These are phyloP conservation scores for Scaptomyza parva DNA, from an alignment of 2,888 invertebrate species.

Conservation along the genomic window DNA sequence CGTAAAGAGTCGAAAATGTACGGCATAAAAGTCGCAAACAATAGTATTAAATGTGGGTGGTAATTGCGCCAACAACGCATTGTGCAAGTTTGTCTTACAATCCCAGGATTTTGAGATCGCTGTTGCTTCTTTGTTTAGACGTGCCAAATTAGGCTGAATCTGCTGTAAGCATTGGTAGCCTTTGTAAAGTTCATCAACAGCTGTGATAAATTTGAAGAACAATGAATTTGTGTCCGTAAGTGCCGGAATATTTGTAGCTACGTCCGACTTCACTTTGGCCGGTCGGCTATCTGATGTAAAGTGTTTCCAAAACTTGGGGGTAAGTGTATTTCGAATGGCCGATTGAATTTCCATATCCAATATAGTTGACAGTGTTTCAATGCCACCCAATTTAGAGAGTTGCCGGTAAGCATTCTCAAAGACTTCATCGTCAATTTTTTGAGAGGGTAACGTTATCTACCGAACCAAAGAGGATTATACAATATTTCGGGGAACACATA, in stretches of 20 bases:
- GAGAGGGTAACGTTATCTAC: constrained; percentile 24
- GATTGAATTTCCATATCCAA: constrained; percentile 79
- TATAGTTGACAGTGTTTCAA: constrained; percentile 65
- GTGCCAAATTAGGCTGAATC: constrained; percentile 63
- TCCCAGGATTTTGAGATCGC: constrained; percentile 85
- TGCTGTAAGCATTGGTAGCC: constrained; percentile 69
- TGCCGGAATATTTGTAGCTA: constrained; percentile 43
- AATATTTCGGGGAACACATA: background rate
- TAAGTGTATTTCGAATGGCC: constrained; percentile 74
- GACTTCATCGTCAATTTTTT: constrained; percentile 31
- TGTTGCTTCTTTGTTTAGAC: constrained; percentile 45
- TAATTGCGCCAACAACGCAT: constrained; percentile 88
- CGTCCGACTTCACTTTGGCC: constrained; percentile 25
- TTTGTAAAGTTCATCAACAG: constrained; percentile 78
- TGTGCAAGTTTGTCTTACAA: constrained; percentile 81
- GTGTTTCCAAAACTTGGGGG: constrained; percentile 83
- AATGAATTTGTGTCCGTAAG: constrained; percentile 56
- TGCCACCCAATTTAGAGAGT: constrained; percentile 32
- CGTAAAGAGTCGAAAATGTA: constrained; percentile 90
- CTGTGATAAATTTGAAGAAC: constrained; percentile 79
- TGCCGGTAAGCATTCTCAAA: constrained; percentile 51
- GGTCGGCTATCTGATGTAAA: constrained; percentile 51
- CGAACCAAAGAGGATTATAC: background rate
- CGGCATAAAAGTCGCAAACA: constrained; percentile 91
- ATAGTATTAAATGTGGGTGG: constrained; percentile 89